phyloP scores from a whole-genome alignment of 2,797 vertebrate species.

The Perodicticus potto region DNA sequence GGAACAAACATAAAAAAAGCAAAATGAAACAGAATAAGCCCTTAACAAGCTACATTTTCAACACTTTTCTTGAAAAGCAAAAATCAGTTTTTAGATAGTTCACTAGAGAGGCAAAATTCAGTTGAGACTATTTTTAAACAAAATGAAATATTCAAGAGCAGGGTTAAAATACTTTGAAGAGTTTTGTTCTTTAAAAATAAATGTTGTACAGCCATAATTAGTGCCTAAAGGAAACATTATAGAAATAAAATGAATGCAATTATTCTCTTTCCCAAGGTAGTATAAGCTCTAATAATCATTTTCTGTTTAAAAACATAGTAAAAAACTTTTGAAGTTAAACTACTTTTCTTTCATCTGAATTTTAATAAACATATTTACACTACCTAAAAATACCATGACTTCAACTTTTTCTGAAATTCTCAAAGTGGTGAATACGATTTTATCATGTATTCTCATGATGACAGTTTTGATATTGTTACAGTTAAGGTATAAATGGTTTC shows the following conservation, averaged over 20 bases:
- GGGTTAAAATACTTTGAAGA: constrained; percentile 55
- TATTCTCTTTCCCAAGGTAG: constrained; percentile 42
- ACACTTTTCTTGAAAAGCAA: constrained; percentile 56
- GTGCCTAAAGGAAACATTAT: constrained; percentile 37
- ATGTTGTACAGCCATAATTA: constrained; percentile 46
- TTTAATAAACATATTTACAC: not conserved
- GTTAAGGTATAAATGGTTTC: not conserved
- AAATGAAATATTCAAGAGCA: constrained; percentile 64
- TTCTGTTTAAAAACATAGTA: constrained; percentile 34
- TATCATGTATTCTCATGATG: constrained; percentile 21
- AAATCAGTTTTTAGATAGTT: constrained; percentile 51
- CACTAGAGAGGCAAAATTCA: constrained; percentile 49
- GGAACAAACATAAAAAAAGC: not conserved
- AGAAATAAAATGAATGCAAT: constrained; percentile 51
- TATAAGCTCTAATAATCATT: constrained; percentile 5
- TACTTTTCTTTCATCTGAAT: not conserved
- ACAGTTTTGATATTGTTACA: constrained; percentile 21
- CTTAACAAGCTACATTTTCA: constrained; percentile 56
- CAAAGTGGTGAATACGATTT: not conserved
- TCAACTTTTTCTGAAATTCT: not conserved
- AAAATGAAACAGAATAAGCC: constrained; percentile 18
- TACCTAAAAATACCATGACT: constrained; percentile 15
- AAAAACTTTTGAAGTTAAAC: constrained; percentile 42
- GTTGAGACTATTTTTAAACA: constrained; percentile 52
- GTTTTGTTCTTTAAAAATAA: not conserved